Evolutionary conservation across 2,797 vertebrate genomes (phyloP), one percentile per base, ranked within the genome.

Genomic region (Salmo trutta): DNA sequence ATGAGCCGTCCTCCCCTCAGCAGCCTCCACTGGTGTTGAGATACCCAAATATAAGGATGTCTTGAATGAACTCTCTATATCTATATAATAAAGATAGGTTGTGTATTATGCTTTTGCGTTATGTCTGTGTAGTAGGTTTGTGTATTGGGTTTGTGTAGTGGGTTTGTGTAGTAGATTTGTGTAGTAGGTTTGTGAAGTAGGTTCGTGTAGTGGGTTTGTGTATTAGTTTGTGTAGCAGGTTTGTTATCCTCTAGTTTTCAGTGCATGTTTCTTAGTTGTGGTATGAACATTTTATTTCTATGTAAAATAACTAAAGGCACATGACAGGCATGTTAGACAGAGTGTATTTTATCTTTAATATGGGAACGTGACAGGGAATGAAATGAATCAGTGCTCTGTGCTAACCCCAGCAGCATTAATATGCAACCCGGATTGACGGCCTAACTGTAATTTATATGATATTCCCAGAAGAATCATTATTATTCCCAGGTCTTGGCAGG

Each of bases 391-490:
- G 76, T 82, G 84, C 83, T 83, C 82, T 72, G 65, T 77, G 84
- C 87, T 89, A 86, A 89, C 90, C 75, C 90, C 86, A 87, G 89
- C 85, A 85, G 89, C 85, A 92, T 93, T 93, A 92, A 90, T 88
- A 93, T 93, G 91, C 92, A 90, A 91, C 88, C 84, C 85, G 90
- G 91, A 92, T 86, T 91, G 89, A 92, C 86, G 86, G 86, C 90
- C 92, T 93, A 87, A 83, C 85, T 93, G 94, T 94, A 92, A 95
- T 95, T 94, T 93, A 91, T 92, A 89, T 92, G 92, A 92, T 88
- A 93, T 92, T 93, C 93, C 91, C 92, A 29, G 77, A 87, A 91
- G 91, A 93, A 93, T 90, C 78, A 91, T 92, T 95, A 93, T 93
- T 94, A 93, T 93, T 92, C 93, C 84, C 72, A 71, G 88, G 86